Percentiles rank a stretch among this genome's conserved stretches.
Conservation (phyloP, 1,140 invertebrate genomes). For the Heliconius hermathena region DNA sequence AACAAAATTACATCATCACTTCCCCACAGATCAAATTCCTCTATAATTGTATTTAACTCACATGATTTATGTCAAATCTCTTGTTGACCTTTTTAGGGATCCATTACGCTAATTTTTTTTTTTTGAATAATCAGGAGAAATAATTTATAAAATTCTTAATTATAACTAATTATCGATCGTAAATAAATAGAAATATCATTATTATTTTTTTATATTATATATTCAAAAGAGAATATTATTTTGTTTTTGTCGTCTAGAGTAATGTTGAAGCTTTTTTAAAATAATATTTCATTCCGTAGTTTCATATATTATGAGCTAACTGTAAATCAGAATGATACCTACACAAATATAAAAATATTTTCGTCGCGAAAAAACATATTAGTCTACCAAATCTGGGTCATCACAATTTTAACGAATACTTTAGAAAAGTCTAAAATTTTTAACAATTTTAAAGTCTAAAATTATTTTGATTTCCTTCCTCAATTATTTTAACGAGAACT, state of each 20-base stretch:
- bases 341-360: background rate
- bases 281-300: background rate
- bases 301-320: background rate
- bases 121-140: too few species aligned
- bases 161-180: too few species aligned
- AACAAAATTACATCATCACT: background rate
- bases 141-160: too few species aligned
- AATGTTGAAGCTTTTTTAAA: too few species aligned
- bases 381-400: background rate
- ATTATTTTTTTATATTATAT: too few species aligned
- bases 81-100: constrained; percentile 2
- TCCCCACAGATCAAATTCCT: background rate
- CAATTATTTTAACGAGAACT: background rate
- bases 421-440: background rate
- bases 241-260: too few species aligned
- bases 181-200: too few species aligned
- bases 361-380: background rate
- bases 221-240: too few species aligned
- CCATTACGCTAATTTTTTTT: background rate
- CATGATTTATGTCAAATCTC: constrained; percentile 1
- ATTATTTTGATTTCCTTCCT: background rate
- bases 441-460: background rate
- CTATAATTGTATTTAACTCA: background rate
- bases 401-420: constrained; percentile 6
- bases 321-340: background rate